phyloP scores from a whole-genome alignment of 2,888 invertebrate genomes.

The Seladonia tumulorum region DNA sequence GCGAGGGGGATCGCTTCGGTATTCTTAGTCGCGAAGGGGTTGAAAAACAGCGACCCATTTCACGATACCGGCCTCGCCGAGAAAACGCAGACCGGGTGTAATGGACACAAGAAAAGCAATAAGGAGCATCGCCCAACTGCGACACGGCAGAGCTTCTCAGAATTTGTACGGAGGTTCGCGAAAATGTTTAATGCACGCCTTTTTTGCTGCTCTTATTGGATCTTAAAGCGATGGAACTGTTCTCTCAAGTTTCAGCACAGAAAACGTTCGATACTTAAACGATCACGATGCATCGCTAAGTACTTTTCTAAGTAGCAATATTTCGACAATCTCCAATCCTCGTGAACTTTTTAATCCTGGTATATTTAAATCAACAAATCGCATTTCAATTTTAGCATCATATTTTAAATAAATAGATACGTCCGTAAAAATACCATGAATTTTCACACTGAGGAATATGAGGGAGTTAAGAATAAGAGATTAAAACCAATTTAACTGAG shows the following conservation, averaged over 20 bases:
- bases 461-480: background rate
- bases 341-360: too few species aligned
- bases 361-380: background rate
- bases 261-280: background rate
- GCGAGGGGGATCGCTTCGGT: slow-evolving; percentile 10
- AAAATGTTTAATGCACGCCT: background rate
- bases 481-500: too few species aligned
- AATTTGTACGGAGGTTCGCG: slow-evolving; percentile 1
- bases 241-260: background rate
- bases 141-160: background rate
- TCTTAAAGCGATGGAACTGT: background rate
- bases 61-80: background rate
- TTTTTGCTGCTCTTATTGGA: background rate
- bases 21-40: slow-evolving; percentile 17
- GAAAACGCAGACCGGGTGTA: slow-evolving; percentile 40
- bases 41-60: background rate
- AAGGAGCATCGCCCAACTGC: background rate
- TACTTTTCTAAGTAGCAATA: too few species aligned
- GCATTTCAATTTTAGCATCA: background rate
- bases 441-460: too few species aligned
- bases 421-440: background rate
- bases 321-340: too few species aligned
- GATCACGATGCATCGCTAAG: too few species aligned
- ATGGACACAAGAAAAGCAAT: slow-evolving; percentile 45
- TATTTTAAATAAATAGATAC: too few species aligned